phyloP scores from a whole-genome alignment of 2,797 vertebrate genomes.

The Perodicticus potto region DNA sequence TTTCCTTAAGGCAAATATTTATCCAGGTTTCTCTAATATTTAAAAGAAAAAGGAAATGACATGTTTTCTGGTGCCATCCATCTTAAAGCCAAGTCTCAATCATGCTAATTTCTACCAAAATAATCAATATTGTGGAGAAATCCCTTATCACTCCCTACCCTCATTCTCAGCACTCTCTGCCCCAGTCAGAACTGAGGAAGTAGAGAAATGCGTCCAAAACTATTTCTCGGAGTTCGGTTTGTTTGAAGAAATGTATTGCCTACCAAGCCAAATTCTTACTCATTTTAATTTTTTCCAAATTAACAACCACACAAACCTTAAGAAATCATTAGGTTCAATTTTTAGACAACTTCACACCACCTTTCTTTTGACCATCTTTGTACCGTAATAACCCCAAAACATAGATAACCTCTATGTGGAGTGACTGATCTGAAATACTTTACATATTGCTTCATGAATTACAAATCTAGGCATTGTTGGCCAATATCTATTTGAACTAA shows the following conservation, averaged over 20 bases:
- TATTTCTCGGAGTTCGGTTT: not conserved
- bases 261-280: not conserved
- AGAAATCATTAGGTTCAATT: not conserved
- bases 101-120: not conserved
- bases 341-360: not conserved
- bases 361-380: not conserved
- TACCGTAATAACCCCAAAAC: not conserved
- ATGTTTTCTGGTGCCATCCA: not conserved
- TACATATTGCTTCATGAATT: not conserved
- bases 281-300: not conserved
- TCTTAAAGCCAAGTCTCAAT: slow-evolving; percentile 5
- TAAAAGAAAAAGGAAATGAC: not conserved
- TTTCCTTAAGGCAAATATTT: slow-evolving; percentile 56
- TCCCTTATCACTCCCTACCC: not conserved
- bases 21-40: not conserved
- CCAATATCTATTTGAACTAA: slow-evolving; percentile 48
- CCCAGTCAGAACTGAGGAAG: not conserved
- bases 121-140: not conserved
- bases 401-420: not conserved
- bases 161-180: not conserved
- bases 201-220: not conserved
- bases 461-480: not conserved
- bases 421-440: not conserved
- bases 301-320: not conserved
- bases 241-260: slow-evolving; percentile 23